A percentile compares a stretch with the other conserved stretches of the same genome.
Evolutionary conservation across 2,113 vertebrate genomes (phyloP).

Genomic region (Oreochromis niloticus): DNA sequence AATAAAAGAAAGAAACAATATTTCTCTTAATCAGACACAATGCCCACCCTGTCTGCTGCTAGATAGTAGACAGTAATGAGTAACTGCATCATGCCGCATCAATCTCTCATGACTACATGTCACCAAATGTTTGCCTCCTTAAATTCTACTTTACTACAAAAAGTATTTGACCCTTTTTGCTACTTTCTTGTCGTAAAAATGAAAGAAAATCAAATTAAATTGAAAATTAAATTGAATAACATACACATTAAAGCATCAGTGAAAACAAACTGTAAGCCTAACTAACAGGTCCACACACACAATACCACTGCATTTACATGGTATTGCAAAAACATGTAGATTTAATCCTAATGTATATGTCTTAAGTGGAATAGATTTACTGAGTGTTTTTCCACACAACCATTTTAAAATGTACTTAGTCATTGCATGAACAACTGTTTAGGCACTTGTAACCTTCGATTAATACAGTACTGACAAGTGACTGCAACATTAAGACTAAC

Average conservation of each 20-base stretch:
- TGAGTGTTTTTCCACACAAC: slow-evolving; percentile 28
- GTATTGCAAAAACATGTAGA: slow-evolving; percentile 9
- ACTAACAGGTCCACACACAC: slow-evolving; percentile 13
- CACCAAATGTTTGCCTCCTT: slow-evolving; percentile 8
- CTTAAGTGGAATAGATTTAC: slow-evolving; percentile 8
- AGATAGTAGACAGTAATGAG: not conserved
- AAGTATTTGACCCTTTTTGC: slow-evolving; percentile 17
- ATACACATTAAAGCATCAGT: slow-evolving; percentile 7
- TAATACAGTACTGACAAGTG: slow-evolving; percentile 55
- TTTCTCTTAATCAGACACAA: not conserved
- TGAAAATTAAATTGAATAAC: not conserved
- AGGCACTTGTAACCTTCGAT: slow-evolving; percentile 72
- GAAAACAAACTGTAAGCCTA: slow-evolving; percentile 5
- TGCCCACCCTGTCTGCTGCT: not conserved
- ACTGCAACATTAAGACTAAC: slow-evolving; percentile 42
- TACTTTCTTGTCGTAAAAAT: not conserved
- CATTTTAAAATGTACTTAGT: slow-evolving; percentile 45
- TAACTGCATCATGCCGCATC: slow-evolving; percentile 40
- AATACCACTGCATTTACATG: slow-evolving; percentile 32
- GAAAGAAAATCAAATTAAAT: not conserved
- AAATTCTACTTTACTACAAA: slow-evolving; percentile 27
- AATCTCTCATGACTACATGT: slow-evolving; percentile 11
- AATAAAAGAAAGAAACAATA: not conserved
- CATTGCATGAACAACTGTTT: slow-evolving; percentile 54
- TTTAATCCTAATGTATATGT: not conserved